These are phyloP conservation scores for Endotricha flammealis DNA, from an alignment of 2,888 invertebrate genomes.

Conservation along the genomic window DNA sequence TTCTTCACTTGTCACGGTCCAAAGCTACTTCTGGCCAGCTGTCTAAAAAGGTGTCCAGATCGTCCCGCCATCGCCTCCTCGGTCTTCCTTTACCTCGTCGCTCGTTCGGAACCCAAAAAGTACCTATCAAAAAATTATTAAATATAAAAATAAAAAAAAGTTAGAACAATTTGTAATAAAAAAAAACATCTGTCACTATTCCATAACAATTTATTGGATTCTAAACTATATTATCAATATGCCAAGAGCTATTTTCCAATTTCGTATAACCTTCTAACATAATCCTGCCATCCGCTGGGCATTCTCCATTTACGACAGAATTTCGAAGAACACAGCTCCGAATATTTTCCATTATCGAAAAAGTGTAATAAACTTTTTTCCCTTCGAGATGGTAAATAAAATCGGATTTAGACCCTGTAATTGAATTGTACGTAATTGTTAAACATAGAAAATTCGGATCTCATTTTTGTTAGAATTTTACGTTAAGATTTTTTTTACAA, in stretches of 20 bases:
- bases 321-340: background rate
- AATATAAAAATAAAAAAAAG: background rate
- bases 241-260: background rate
- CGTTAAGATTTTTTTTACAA: too few relatives aligned
- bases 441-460: background rate
- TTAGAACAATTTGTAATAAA: background rate
- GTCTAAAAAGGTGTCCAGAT: too few relatives aligned
- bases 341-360: background rate
- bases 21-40: too few relatives aligned
- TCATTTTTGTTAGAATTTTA: too few relatives aligned
- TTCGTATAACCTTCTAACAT: background rate
- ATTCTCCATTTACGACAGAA: background rate
- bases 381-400: background rate
- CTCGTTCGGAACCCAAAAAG: too few relatives aligned
- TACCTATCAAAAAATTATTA: too few relatives aligned
- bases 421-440: background rate
- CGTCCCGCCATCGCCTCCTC: too few relatives aligned
- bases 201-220: background rate
- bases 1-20: too few relatives aligned
- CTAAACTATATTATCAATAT: background rate
- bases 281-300: background rate
- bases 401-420: background rate
- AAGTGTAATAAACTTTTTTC: background rate
- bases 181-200: background rate
- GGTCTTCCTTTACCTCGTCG: too few relatives aligned